Evolutionary conservation across 2,888 invertebrate species (phyloP).

Genomic region (Congeria kusceri): DNA sequence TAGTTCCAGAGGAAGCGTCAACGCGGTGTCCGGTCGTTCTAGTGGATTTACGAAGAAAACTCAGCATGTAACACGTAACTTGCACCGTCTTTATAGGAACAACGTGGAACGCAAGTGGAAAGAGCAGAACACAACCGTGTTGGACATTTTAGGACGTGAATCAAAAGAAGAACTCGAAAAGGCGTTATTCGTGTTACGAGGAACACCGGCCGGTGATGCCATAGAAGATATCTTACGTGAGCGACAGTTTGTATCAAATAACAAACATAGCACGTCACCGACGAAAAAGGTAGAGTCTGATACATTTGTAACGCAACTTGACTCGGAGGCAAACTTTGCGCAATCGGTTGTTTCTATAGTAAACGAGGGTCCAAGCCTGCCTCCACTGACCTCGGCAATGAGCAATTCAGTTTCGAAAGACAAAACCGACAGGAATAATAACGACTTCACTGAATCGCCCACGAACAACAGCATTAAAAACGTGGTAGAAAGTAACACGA

Average conservation of each 20-base stretch:
- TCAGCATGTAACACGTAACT: conserved; percentile 56
- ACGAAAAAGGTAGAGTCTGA: neutral
- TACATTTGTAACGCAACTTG: neutral
- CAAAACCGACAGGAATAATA: neutral
- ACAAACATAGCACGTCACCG: neutral
- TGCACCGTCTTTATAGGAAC: conserved; percentile 64
- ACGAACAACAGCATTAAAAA: neutral
- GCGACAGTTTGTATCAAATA: conserved; percentile 39
- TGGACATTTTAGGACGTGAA: conserved; percentile 55
- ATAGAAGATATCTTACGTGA: conserved; percentile 55
- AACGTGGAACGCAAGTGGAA: conserved; percentile 50
- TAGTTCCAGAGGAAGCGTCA: neutral
- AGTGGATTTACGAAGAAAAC: conserved; percentile 34
- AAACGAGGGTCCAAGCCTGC: neutral
- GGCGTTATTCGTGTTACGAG: conserved; percentile 62
- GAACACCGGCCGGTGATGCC: conserved; percentile 55
- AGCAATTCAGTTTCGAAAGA: neutral
- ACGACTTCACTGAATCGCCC: neutral
- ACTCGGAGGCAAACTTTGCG: neutral
- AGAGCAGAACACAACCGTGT: conserved; percentile 51
- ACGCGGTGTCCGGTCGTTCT: conserved; percentile 7
- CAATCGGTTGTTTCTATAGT: neutral
- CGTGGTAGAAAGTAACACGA: neutral
- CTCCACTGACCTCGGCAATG: neutral
- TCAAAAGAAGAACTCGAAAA: conserved; percentile 64